Evolutionary conservation across 2,113 vertebrate genomes (phyloP).

Genomic region (Carollia perspicillata): DNA sequence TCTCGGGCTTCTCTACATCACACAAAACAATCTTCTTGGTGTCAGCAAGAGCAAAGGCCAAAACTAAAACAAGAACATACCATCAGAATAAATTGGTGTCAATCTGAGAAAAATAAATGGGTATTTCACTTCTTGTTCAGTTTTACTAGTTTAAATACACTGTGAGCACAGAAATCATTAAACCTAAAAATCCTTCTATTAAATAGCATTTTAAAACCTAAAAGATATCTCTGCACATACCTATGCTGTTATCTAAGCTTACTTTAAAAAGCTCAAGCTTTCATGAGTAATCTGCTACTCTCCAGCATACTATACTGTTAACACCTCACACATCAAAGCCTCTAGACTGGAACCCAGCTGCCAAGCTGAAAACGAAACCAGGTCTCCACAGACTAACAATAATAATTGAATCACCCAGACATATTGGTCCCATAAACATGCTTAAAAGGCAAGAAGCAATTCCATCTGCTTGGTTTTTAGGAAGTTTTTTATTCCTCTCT

Average conservation of each 20-base stretch:
- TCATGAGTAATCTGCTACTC: background rate
- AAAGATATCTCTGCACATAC: background rate
- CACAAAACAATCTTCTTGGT: constrained; percentile 94
- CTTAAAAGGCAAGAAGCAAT: background rate
- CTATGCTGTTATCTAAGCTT: background rate
- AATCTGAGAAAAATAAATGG: background rate
- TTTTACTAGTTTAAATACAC: constrained; percentile 27
- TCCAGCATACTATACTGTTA: background rate
- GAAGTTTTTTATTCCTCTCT: background rate
- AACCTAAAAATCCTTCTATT: background rate
- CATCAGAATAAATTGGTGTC: background rate
- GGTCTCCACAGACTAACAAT: background rate
- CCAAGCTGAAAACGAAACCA: background rate
- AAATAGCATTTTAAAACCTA: constrained; percentile 15
- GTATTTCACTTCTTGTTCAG: background rate
- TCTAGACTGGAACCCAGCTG: background rate
- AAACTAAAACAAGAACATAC: constrained; percentile 82
- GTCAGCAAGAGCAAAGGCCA: constrained; percentile 95
- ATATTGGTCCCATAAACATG: background rate
- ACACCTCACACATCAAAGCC: background rate
- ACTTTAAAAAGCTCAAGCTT: background rate
- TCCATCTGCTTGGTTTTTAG: background rate
- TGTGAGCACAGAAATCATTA: background rate
- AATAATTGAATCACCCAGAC: background rate
- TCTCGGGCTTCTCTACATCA: constrained; percentile 97